These are phyloP conservation scores for Drosophila sechellia DNA, from an alignment of 1,140 invertebrate genomes.

Conservation along the genomic window DNA sequence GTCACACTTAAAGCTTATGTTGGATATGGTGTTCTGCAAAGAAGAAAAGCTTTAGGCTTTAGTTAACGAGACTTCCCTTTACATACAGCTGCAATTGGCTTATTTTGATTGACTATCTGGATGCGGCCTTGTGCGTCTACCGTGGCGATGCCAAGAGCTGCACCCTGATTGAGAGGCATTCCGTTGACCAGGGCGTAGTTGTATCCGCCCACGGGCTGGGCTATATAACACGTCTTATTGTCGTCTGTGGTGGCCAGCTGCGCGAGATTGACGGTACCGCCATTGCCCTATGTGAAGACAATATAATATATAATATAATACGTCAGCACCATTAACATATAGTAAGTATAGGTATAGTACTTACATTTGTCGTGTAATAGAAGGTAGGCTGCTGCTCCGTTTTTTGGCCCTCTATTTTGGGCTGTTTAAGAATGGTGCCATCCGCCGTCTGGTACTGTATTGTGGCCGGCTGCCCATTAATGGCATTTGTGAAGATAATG, in stretches of 20 bases:
- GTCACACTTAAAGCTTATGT: constrained; percentile 94
- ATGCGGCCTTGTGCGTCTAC: constrained; percentile 81
- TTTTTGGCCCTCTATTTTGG: constrained; percentile 83
- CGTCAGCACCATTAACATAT: neutral
- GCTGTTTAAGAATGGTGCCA: constrained; percentile 82
- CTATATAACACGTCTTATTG: constrained; percentile 89
- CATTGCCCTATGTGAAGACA: constrained; percentile 71
- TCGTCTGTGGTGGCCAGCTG: constrained; percentile 86
- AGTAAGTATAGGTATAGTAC: constrained; percentile 50
- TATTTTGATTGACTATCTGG: constrained; percentile 84
- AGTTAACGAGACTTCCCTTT: neutral
- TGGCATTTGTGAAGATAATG: constrained; percentile 82
- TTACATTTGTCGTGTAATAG: constrained; percentile 88
- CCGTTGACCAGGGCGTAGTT: constrained; percentile 88
- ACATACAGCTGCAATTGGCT: constrained; percentile 80
- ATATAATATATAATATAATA: too few species aligned
- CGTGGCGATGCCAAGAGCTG: constrained; percentile 81
- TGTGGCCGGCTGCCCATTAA: constrained; percentile 80
- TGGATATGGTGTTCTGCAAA: constrained; percentile 88
- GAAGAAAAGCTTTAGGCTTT: constrained; percentile 5
- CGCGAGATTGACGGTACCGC: constrained; percentile 87
- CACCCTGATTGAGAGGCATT: constrained; percentile 85
- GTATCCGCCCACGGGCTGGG: constrained; percentile 88
- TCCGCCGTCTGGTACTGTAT: constrained; percentile 84
- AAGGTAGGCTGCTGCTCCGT: constrained; percentile 87